Base-by-base conservation (phyloP, 30 jellyfish, hydroid and myxozoan species). In the Catostylus mosaicus region DNA sequence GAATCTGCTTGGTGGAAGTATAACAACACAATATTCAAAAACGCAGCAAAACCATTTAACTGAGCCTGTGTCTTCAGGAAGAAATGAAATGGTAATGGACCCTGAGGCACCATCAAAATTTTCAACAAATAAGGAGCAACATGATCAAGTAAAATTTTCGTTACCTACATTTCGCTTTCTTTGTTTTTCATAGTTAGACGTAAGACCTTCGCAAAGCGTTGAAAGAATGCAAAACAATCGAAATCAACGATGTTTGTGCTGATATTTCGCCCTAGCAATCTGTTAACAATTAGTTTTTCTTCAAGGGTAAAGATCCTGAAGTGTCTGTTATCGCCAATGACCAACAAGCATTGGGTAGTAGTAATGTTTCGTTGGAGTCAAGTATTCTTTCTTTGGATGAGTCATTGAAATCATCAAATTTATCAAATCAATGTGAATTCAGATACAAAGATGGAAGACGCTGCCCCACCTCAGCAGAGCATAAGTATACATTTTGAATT, bases 361-460 rank as follows among this genome's bases (percentile, higher is more conserved):
- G 48, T 3, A 48, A 11, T 51, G 63, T n/a, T 31, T 81, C 84
- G 1, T 31, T 67, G 8, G 85, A 67, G 47, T 1, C 83, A 30
- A 69, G 92, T 45, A 56, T 82, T 0, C 31, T 54, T 12, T 82
- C 86, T 3, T 66, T 82, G 27, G 92, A 82, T 38, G 92, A 82
- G 70, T 82, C 92, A 8, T 35, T 82, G 31, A 37, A 23, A 63
- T 57, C 84, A 33, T 38, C 82, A 27, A 67, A 74, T 52, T 20
- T 48, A 38, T 64, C 92, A 57, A 69, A 70, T n/a, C 92, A 82
- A 43, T 82, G 92, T 34, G 92, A 82, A 82, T 82, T 82, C 62
- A 80, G 82, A 1, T 82, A 82, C 47, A 46, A 82, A 37, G 80
- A 82, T 70, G 92, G 92, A 27, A 68, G 86, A 57, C n/a, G 86